phyloP scores from a whole-genome alignment of 2,797 vertebrate species.

The Ctenopoma multispine region DNA sequence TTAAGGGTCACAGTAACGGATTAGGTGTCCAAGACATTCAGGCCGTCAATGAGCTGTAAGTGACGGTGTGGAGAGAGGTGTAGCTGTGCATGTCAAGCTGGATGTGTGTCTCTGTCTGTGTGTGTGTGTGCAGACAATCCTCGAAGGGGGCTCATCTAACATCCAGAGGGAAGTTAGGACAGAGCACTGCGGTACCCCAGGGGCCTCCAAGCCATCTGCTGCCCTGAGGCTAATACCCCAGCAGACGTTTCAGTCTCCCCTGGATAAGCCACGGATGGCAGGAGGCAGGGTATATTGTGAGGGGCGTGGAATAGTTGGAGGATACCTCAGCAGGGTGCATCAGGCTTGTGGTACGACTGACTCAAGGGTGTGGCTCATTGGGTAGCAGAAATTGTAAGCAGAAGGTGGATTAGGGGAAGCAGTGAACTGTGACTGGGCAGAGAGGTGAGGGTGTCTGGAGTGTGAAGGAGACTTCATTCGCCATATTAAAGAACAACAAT shows the following conservation, averaged over 20 bases:
- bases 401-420: slow-evolving; percentile 61
- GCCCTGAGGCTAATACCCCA: slow-evolving; percentile 79
- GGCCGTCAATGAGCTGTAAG: slow-evolving; percentile 57
- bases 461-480: slow-evolving; percentile 39
- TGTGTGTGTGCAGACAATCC: slow-evolving; percentile 64
- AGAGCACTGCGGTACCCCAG: slow-evolving; percentile 68
- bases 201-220: slow-evolving; percentile 77
- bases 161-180: slow-evolving; percentile 68
- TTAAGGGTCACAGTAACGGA: slow-evolving; percentile 72
- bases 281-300: slow-evolving; percentile 46
- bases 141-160: slow-evolving; percentile 74
- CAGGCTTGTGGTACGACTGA: slow-evolving; percentile 35
- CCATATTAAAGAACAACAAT: neutral
- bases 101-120: slow-evolving; percentile 48
- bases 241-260: slow-evolving; percentile 72
- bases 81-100: slow-evolving; percentile 48
- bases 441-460: slow-evolving; percentile 39
- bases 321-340: slow-evolving; percentile 50
- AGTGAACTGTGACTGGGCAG: slow-evolving; percentile 39
- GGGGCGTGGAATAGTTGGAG: slow-evolving; percentile 26
- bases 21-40: slow-evolving; percentile 70
- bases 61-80: slow-evolving; percentile 59
- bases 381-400: slow-evolving; percentile 59
- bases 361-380: slow-evolving; percentile 51
- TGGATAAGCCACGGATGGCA: slow-evolving; percentile 58